phyloP scores from a whole-genome alignment of 23 tunicate species.

The Corella eumyota region DNA sequence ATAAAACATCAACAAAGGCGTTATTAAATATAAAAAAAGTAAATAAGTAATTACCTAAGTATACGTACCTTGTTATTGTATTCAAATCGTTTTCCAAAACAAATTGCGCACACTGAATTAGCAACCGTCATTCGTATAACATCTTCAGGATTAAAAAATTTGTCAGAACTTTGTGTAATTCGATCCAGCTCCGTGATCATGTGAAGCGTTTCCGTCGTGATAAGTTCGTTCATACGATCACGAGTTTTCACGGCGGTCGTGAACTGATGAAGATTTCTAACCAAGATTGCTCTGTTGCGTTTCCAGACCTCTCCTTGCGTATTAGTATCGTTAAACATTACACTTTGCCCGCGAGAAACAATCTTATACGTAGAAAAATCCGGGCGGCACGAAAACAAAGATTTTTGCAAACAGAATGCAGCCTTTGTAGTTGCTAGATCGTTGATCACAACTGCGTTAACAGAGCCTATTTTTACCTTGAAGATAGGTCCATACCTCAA shows the following conservation, averaged over 20 bases:
- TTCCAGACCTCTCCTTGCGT: conserved; percentile 21
- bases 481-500: conserved; percentile 28
- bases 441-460: conserved; percentile 26
- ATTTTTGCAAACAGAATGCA: conserved; percentile 23
- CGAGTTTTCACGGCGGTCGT: conserved; percentile 21
- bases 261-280: conserved; percentile 20
- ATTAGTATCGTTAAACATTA: conserved; percentile 20
- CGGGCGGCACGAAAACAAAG: conserved; percentile 26
- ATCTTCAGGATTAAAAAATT: conserved; percentile 18
- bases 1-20: too few relatives aligned
- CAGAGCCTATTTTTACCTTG: conserved; percentile 21
- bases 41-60: too few relatives aligned
- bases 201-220: conserved; percentile 14
- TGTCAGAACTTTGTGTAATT: conserved; percentile 6
- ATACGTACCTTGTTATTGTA: conserved; percentile 34
- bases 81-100: conserved; percentile 34
- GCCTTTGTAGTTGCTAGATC: conserved; percentile 4
- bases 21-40: too few relatives aligned
- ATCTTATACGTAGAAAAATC: conserved; percentile 27
- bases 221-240: conserved; percentile 4
- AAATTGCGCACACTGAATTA: conserved; percentile 35
- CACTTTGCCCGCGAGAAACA: conserved; percentile 39
- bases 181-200: conserved; percentile 25
- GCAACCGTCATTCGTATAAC: conserved; percentile 25
- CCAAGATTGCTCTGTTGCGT: conserved; percentile 5